phyloP scores from a whole-genome alignment of 2,113 vertebrate species.

The Rhinolophus ferrumequinum region DNA sequence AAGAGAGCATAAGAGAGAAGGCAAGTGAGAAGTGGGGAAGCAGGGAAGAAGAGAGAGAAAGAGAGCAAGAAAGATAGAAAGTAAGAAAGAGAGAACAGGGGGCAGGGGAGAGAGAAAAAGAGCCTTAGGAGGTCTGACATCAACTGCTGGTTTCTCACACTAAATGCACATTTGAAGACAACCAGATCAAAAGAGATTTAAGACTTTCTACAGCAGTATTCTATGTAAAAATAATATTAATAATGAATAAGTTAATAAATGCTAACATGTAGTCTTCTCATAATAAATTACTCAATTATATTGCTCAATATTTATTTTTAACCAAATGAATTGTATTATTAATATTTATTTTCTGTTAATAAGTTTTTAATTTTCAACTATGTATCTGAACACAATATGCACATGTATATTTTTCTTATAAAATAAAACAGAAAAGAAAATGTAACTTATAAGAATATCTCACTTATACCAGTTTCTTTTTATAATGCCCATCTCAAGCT shows the following conservation, averaged over 20 bases:
- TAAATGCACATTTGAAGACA: not conserved
- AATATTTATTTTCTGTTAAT: not conserved
- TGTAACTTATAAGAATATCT: not conserved
- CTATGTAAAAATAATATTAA: not conserved
- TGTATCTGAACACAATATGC: not conserved
- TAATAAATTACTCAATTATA: conserved; percentile 8
- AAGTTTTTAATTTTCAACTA: not conserved
- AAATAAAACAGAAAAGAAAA: not conserved
- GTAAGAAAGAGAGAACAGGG: not conserved
- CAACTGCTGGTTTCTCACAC: not conserved
- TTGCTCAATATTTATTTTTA: not conserved
- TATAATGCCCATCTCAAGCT: not conserved
- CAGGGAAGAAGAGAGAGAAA: not conserved
- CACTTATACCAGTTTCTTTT: not conserved
- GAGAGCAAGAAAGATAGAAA: not conserved
- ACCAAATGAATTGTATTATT: not conserved
- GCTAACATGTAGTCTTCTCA: not conserved
- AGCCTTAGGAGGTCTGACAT: not conserved
- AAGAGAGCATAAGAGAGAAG: not conserved
- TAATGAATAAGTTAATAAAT: not conserved
- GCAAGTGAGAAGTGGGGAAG: not conserved
- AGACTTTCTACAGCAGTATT: not conserved
- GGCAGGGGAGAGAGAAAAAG: not conserved
- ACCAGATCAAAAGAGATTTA: not conserved
- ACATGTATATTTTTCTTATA: not conserved